These are phyloP conservation scores for Eilema caniola DNA, from an alignment of 2,888 invertebrate genomes.

Conservation along the genomic window DNA sequence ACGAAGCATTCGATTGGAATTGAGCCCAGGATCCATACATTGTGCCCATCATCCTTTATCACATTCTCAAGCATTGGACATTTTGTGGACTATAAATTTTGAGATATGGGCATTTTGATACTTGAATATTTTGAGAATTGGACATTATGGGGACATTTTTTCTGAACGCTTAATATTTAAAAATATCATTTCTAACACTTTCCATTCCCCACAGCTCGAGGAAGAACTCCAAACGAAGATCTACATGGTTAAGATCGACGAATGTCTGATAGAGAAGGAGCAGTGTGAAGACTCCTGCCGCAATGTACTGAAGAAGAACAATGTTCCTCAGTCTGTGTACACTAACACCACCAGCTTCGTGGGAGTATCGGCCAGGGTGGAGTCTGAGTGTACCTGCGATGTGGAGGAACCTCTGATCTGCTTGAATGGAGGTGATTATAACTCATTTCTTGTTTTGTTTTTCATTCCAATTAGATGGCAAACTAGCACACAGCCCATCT, in stretches of 20 bases:
- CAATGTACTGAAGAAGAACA: slow-evolving; percentile 91
- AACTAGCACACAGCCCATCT: too few relatives aligned
- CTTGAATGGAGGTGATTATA: slow-evolving; percentile 90
- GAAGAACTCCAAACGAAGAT: slow-evolving; percentile 91
- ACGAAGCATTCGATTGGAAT: too few relatives aligned
- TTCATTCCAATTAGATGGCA: too few relatives aligned
- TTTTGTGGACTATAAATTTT: too few relatives aligned
- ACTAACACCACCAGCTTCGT: slow-evolving; percentile 98
- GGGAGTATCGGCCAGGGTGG: slow-evolving; percentile 94
- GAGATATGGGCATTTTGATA: too few relatives aligned
- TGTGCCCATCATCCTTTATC: too few relatives aligned
- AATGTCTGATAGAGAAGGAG: slow-evolving; percentile 92
- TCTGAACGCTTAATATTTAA: too few relatives aligned
- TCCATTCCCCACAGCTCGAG: slow-evolving; percentile 85
- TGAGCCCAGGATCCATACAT: too few relatives aligned
- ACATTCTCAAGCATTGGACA: too few relatives aligned
- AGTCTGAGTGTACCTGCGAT: slow-evolving; percentile 92
- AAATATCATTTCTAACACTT: background rate
- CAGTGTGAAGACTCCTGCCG: slow-evolving; percentile 93
- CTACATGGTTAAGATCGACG: slow-evolving; percentile 96
- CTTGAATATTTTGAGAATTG: too few relatives aligned
- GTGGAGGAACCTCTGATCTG: slow-evolving; percentile 87
- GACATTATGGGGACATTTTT: too few relatives aligned
- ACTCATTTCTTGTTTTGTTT: too few relatives aligned
- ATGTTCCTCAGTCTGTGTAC: slow-evolving; percentile 93